phyloP scores from a whole-genome alignment of 2,888 invertebrate genomes.

The Pollenia amentaria region DNA sequence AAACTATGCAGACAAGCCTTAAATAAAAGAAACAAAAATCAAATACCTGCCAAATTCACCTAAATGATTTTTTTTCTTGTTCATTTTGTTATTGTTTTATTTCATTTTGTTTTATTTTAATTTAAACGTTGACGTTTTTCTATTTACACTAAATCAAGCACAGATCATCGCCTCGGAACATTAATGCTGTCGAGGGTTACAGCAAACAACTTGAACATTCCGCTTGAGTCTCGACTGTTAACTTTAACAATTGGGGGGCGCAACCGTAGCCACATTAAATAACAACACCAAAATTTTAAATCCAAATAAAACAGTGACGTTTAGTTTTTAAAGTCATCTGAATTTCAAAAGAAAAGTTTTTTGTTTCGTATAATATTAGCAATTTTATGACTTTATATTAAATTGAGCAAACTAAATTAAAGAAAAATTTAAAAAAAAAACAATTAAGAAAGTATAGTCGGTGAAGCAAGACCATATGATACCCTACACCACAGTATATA shows the following conservation, averaged over 20 bases:
- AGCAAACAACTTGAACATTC: constrained; percentile 49
- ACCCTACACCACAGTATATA: too few species aligned
- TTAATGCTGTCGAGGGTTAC: constrained; percentile 52
- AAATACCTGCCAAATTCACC: constrained; percentile 56
- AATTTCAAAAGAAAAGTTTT: constrained; percentile 16
- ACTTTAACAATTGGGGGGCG: constrained; percentile 74
- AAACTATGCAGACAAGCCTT: constrained; percentile 74
- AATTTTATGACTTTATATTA: constrained; percentile 10
- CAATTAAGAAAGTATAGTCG: too few species aligned
- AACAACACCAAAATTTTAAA: constrained; percentile 34
- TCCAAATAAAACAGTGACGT: constrained; percentile 47
- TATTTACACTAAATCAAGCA: constrained; percentile 74
- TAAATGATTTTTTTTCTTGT: constrained; percentile 55
- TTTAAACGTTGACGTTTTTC: constrained; percentile 71
- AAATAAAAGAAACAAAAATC: constrained; percentile 56
- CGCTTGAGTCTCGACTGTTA: constrained; percentile 52
- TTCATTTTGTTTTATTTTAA: constrained; percentile 53
- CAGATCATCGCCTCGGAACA: constrained; percentile 75
- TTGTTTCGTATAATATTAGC: constrained; percentile 5
- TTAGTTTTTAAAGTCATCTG: constrained; percentile 41
- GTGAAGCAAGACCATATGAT: too few species aligned
- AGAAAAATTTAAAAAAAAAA: constrained; percentile 36
- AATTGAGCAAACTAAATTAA: constrained; percentile 24
- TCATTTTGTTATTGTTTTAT: constrained; percentile 24
- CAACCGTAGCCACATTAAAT: constrained; percentile 70